These are phyloP conservation scores for Xenopus petersii DNA, from an alignment of 2,797 vertebrate species.

Conservation along the genomic window DNA sequence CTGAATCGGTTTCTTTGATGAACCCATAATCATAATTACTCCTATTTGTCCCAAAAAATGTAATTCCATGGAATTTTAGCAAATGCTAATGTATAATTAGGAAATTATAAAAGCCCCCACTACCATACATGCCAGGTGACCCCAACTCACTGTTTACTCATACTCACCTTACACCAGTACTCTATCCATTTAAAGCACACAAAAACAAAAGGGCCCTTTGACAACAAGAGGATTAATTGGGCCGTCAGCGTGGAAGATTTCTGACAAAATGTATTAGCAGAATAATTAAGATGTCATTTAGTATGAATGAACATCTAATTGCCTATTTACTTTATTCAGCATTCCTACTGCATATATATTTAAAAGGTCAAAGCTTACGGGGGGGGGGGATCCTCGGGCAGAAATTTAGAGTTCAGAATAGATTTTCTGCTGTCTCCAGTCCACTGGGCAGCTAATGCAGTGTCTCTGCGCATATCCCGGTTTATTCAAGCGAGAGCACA, in stretches of 20 bases:
- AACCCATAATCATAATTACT: no score
- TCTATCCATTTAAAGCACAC: no score
- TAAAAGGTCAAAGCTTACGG: constrained; percentile 33
- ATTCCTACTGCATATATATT: constrained; percentile 21
- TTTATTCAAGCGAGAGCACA: constrained; percentile 26
- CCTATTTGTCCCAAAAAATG: no score
- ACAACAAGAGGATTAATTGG: constrained; percentile 15
- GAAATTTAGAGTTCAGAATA: constrained; percentile 28
- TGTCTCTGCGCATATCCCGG: constrained; percentile 32
- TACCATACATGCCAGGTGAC: no score
- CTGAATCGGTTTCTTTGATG: no score
- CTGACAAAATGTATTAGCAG: constrained; percentile 25
- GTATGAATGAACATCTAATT: constrained; percentile 23
- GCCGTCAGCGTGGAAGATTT: not conserved
- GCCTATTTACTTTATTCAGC: constrained; percentile 9
- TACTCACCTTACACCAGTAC: no score
- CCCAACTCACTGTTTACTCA: no score
- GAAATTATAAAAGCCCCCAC: no score
- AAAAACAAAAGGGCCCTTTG: not conserved
- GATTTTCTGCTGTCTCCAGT: constrained; percentile 34
- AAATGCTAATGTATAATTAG: no score
- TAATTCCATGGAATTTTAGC: no score
- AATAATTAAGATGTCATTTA: constrained; percentile 21
- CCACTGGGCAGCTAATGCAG: constrained; percentile 43
- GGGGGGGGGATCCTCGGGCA: constrained; percentile 24